Percentiles rank a stretch among this genome's conserved stretches.
Evolutionary conservation across 2,888 invertebrate species (phyloP).

Genomic region (Colostygia pectinataria): DNA sequence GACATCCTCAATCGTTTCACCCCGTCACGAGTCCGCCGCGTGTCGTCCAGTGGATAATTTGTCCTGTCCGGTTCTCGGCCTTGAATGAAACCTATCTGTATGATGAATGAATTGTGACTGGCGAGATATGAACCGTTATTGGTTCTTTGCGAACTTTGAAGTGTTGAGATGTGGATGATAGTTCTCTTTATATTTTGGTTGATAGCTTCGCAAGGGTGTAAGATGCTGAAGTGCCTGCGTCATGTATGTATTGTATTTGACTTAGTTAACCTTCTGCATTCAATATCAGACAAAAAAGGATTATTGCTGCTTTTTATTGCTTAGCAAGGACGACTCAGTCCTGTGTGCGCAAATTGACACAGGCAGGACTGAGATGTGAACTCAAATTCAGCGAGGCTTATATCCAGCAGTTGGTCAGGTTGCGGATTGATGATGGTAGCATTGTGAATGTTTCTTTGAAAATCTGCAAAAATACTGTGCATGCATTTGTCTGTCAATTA

Average conservation of each 20-base stretch:
- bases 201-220: background rate
- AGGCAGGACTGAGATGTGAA: too few species aligned
- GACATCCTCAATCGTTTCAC: constrained; percentile 40
- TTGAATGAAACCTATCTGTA: constrained; percentile 36
- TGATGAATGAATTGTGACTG: constrained; percentile 11
- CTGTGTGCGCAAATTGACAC: too few species aligned
- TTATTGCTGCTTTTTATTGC: background rate
- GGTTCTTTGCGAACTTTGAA: constrained; percentile 2
- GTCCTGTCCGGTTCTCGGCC: constrained; percentile 50
- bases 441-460: too few species aligned
- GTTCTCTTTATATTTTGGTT: constrained; percentile 1
- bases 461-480: too few species aligned
- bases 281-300: too few species aligned
- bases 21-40: constrained; percentile 39
- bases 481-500: too few species aligned
- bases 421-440: too few species aligned
- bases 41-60: constrained; percentile 52
- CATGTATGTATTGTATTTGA: background rate
- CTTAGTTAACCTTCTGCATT: too few species aligned
- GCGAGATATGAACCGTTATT: constrained; percentile 5
- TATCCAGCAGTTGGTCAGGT: too few species aligned
- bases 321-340: too few species aligned
- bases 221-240: background rate
- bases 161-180: constrained; percentile 6
- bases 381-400: too few species aligned